Percentiles rank a stretch among this genome's conserved stretches.
Conservation (phyloP, 2,113 vertebrate genomes). For the Marmota flaviventris region DNA sequence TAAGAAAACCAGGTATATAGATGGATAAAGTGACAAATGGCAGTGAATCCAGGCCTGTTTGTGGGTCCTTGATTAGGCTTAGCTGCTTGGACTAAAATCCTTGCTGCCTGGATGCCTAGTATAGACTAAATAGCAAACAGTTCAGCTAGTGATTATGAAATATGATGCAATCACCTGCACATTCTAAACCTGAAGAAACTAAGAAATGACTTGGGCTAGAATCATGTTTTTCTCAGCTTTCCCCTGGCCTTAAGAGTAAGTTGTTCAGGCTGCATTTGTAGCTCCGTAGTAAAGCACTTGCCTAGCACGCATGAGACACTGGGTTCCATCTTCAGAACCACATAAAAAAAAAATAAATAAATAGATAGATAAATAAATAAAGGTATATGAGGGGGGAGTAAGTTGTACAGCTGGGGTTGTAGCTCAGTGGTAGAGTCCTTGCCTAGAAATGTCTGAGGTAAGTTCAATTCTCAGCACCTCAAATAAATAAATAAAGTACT, state of each 20-base stretch:
- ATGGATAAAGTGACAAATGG: background rate
- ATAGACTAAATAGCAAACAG: background rate
- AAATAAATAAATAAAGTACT: no score
- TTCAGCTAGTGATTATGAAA: background rate
- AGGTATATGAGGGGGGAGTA: no score
- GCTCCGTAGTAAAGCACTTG: background rate
- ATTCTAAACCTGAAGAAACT: background rate
- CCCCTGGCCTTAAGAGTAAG: background rate
- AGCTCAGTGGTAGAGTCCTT: background rate
- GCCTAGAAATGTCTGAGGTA: background rate
- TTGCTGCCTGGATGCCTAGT: background rate
- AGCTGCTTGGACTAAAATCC: background rate
- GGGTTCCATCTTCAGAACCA: no score
- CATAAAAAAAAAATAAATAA: no score
- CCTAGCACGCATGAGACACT: background rate
- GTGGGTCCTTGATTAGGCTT: background rate
- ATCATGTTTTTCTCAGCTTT: slow-evolving; percentile 27
- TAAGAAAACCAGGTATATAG: background rate
- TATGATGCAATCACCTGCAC: background rate
- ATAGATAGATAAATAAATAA: no score
- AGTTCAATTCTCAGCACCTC: no score
- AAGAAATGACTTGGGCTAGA: background rate
- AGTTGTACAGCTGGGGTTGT: background rate
- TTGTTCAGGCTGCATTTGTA: background rate
- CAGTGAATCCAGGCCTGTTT: background rate